Evolutionary conservation across 2,888 invertebrate genomes (phyloP).

Genomic region (Sericinus montela): DNA sequence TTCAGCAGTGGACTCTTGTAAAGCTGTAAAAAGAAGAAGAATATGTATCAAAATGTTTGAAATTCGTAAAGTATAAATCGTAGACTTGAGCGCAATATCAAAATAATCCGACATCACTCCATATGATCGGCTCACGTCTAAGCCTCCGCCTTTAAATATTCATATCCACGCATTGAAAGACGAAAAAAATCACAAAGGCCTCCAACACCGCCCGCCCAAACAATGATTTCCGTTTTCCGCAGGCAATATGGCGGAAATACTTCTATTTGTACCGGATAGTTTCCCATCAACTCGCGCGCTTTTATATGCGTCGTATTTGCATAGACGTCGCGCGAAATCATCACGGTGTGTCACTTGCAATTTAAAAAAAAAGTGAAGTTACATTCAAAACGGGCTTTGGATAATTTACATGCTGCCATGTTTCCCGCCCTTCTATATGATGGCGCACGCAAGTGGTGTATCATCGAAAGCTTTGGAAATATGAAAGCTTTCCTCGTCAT

Average conservation of each 20-base stretch:
- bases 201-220: constrained; percentile 32
- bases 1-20: too few relatives aligned
- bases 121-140: constrained; percentile 2
- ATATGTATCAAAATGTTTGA: too few relatives aligned
- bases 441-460: background rate
- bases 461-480: constrained; percentile 2
- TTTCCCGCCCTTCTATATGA: background rate
- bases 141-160: constrained; percentile 5
- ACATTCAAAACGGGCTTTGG: constrained; percentile 4
- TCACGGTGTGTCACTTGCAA: constrained; percentile 15
- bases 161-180: constrained; percentile 13
- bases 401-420: background rate
- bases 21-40: too few relatives aligned
- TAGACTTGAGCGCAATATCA: too few relatives aligned
- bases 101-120: background rate
- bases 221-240: constrained; percentile 55
- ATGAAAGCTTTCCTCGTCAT: background rate
- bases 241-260: constrained; percentile 45
- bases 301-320: constrained; percentile 13
- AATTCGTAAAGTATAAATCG: too few relatives aligned
- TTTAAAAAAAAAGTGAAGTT: constrained; percentile 10
- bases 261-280: constrained; percentile 14
- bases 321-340: constrained; percentile 16
- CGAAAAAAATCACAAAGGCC: constrained; percentile 24
- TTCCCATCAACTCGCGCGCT: constrained; percentile 25